Evolutionary conservation across 1,140 invertebrate species (phyloP).

Genomic region (Chrysomallon squamiferum): DNA sequence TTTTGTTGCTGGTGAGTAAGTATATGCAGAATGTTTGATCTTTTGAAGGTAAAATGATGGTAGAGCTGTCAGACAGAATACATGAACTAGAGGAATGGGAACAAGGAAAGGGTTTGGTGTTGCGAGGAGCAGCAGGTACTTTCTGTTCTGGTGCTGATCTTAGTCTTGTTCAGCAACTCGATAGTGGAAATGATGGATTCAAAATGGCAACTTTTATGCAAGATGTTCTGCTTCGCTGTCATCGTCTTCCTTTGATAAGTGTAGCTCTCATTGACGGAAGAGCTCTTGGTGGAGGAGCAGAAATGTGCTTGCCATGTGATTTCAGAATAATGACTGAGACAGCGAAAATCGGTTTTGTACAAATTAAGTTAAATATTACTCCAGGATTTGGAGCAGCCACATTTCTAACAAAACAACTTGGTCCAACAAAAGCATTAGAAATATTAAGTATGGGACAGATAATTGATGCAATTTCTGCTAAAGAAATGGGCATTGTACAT

Average conservation of each 20-base stretch:
- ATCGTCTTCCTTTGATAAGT: conserved; percentile 65
- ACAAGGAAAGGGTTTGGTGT: conserved; percentile 68
- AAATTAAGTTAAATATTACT: conserved; percentile 68
- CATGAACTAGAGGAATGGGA: conserved; percentile 62
- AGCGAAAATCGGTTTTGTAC: conserved; percentile 68
- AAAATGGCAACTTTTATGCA: conserved; percentile 68
- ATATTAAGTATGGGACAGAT: conserved; percentile 62
- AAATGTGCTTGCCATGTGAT: conserved; percentile 69
- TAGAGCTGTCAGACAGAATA: conserved; percentile 66
- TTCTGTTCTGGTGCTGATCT: conserved; percentile 73
- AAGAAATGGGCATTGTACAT: conserved; percentile 58
- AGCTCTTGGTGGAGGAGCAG: conserved; percentile 71
- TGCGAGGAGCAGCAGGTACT: conserved; percentile 63
- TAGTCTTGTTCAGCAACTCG: conserved; percentile 57
- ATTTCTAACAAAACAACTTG: conserved; percentile 64
- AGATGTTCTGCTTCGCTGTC: conserved; percentile 62
- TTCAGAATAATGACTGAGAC: conserved; percentile 65
- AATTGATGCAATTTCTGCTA: conserved; percentile 59
- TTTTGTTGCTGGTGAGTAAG: too few species aligned
- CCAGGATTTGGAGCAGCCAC: conserved; percentile 70
- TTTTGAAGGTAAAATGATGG: conserved; percentile 73
- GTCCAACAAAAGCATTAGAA: conserved; percentile 63
- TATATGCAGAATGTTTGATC: too few species aligned
- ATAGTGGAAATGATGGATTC: conserved; percentile 53
- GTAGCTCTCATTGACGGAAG: conserved; percentile 68